Conservation (phyloP, 2,113 vertebrate species). For the Oreochromis niloticus region DNA sequence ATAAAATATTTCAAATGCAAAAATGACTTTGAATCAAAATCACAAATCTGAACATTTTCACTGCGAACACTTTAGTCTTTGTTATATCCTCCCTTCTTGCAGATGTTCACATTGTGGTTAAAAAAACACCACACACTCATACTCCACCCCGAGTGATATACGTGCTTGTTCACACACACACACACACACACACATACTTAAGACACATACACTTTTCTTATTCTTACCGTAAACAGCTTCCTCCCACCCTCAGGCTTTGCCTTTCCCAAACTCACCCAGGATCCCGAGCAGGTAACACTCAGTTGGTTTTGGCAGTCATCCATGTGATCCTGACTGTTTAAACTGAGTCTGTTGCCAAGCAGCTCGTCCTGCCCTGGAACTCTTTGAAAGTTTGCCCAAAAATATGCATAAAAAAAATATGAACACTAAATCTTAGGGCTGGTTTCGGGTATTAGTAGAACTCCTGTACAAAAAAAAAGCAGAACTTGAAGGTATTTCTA, state of each 20-base stretch:
- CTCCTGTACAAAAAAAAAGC: not conserved
- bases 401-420: slow-evolving; percentile 16
- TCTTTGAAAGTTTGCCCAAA: slow-evolving; percentile 28
- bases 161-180: not conserved
- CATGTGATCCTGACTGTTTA: slow-evolving; percentile 45
- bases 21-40: not conserved
- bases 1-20: not conserved
- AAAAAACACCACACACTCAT: not conserved
- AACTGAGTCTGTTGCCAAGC: slow-evolving; percentile 45
- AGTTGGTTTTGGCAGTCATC: slow-evolving; percentile 58
- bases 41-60: not conserved
- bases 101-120: slow-evolving; percentile 32
- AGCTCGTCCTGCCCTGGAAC: slow-evolving; percentile 34
- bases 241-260: slow-evolving; percentile 45
- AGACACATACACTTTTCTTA: not conserved
- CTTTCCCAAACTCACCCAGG: slow-evolving; percentile 46
- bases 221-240: slow-evolving; percentile 56
- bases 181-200: not conserved
- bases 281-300: slow-evolving; percentile 59
- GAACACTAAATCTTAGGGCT: not conserved
- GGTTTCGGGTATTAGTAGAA: not conserved
- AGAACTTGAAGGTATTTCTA: slow-evolving; percentile 31
- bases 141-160: slow-evolving; percentile 29
- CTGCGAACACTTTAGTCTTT: not conserved
- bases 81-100: not conserved